Evolutionary conservation across 1,140 invertebrate genomes (phyloP).

Genomic region (Ceratitis capitata): DNA sequence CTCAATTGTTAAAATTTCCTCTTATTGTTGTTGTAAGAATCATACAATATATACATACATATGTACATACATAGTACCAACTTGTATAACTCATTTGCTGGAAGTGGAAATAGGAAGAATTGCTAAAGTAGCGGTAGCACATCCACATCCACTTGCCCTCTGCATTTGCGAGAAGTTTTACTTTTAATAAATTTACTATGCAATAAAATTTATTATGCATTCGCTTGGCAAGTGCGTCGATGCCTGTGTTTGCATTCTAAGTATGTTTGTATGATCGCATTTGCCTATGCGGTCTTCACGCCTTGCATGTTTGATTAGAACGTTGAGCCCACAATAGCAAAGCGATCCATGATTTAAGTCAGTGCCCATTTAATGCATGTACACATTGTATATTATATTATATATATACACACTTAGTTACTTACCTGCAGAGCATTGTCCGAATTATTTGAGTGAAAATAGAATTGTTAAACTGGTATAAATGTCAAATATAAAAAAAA

Average conservation of each 20-base stretch:
- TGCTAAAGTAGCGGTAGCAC: background rate
- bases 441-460: background rate
- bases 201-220: background rate
- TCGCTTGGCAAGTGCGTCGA: background rate
- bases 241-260: no score
- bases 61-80: background rate
- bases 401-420: background rate
- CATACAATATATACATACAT: background rate
- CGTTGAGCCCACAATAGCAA: background rate
- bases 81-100: no score
- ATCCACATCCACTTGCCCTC: slow-evolving; percentile 14
- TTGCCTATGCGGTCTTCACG: background rate
- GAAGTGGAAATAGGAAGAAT: background rate
- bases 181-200: background rate
- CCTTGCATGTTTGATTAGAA: slow-evolving; percentile 7
- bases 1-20: background rate
- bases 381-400: background rate
- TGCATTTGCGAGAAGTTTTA: background rate
- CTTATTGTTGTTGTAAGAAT: background rate
- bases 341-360: background rate
- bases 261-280: background rate
- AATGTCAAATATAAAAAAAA: no score
- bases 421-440: background rate
- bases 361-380: background rate
- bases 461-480: no score